These are phyloP conservation scores for Stenolophus ochropezus DNA, from an alignment of 2,888 invertebrate genomes.

Conservation along the genomic window DNA sequence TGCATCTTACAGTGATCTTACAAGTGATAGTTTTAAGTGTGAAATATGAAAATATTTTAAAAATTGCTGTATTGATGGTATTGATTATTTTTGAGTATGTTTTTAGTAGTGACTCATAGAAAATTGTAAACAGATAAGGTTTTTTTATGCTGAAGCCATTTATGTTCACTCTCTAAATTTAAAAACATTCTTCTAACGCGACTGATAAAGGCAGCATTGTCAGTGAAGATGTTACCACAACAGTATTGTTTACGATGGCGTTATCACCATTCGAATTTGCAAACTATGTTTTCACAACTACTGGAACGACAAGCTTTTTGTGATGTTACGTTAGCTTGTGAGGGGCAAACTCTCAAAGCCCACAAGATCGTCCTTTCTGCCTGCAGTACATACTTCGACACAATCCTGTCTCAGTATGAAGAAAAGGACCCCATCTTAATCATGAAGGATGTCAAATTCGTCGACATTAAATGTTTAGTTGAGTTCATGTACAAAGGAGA, in stretches of 20 bases:
- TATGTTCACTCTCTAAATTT: slow-evolving; percentile 33
- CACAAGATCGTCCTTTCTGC: slow-evolving; percentile 93
- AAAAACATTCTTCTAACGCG: slow-evolving; percentile 48
- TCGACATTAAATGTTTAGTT: slow-evolving; percentile 91
- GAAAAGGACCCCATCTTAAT: slow-evolving; percentile 89
- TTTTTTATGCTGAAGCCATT: slow-evolving; percentile 55
- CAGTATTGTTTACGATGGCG: slow-evolving; percentile 96
- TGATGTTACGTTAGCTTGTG: slow-evolving; percentile 92
- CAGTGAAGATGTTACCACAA: slow-evolving; percentile 83
- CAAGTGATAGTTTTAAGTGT: slow-evolving; percentile 60
- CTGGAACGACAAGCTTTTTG: slow-evolving; percentile 92
- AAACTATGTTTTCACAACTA: slow-evolving; percentile 91
- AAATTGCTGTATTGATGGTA: slow-evolving; percentile 69
- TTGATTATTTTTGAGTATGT: slow-evolving; percentile 69
- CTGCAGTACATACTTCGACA: slow-evolving; percentile 93
- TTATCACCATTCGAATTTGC: slow-evolving; percentile 92
- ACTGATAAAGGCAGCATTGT: slow-evolving; percentile 42
- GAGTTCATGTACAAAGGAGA: slow-evolving; percentile 98
- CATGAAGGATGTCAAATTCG: slow-evolving; percentile 92
- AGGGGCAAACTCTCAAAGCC: slow-evolving; percentile 85
- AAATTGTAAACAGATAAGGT: slow-evolving; percentile 57
- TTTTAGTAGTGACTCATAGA: slow-evolving; percentile 67
- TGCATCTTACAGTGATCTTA: slow-evolving; percentile 56
- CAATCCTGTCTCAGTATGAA: slow-evolving; percentile 87
- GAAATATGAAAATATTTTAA: slow-evolving; percentile 63